phyloP scores from a whole-genome alignment of 2,113 vertebrate genomes.

The Trematocara stigmaticum region DNA sequence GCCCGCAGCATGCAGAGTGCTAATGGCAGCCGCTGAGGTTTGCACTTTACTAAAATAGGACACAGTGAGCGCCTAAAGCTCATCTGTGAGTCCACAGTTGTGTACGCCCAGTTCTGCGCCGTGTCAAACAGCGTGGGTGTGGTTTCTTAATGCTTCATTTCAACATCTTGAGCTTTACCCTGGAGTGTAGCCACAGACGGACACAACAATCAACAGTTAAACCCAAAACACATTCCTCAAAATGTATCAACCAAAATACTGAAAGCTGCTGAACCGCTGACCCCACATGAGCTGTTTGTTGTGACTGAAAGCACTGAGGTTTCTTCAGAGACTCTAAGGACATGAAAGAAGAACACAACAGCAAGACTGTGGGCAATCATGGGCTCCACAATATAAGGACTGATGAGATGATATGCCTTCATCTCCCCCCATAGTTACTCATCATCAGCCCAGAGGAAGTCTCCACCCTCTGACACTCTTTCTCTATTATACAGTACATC shows the following conservation, averaged over 20 bases:
- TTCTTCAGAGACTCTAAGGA: neutral
- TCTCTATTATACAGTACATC: neutral
- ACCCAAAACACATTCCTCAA: constrained; percentile 40
- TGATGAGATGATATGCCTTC: constrained; percentile 25
- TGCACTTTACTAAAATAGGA: constrained; percentile 26
- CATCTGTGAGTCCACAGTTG: neutral
- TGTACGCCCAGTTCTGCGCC: neutral
- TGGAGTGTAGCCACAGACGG: constrained; percentile 24
- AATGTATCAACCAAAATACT: neutral
- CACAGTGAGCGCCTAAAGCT: neutral
- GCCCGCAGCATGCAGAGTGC: neutral
- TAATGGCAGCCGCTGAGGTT: constrained; percentile 26
- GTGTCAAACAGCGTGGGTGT: neutral
- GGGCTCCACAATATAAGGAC: neutral
- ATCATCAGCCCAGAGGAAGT: constrained; percentile 21
- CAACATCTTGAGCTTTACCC: neutral
- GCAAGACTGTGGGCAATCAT: neutral
- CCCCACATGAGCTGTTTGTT: constrained; percentile 28
- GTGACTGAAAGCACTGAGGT: constrained; percentile 25
- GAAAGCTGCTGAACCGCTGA: neutral
- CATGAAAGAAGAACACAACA: neutral
- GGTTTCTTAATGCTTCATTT: constrained; percentile 21
- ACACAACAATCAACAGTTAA: constrained; percentile 53
- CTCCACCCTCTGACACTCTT: constrained; percentile 25
- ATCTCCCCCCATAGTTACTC: constrained; percentile 15